Percentiles rank a stretch among this genome's conserved stretches.
Evolutionary conservation across 1,140 invertebrate genomes (phyloP).

Genomic region (Neodiprion fabricii): DNA sequence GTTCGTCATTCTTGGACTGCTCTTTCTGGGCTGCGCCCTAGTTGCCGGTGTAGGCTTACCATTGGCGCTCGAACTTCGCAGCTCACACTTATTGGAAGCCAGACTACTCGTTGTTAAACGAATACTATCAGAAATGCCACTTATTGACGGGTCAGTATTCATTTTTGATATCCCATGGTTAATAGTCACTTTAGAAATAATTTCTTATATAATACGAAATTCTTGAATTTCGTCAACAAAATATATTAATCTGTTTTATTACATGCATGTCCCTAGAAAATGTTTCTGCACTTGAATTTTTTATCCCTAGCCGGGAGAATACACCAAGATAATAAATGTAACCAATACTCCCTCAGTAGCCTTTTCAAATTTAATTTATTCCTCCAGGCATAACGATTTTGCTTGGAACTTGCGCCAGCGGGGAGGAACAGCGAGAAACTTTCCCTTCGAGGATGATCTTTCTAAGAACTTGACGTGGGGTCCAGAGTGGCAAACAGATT

Average conservation of each 20-base stretch:
- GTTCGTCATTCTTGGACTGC: conserved; percentile 51
- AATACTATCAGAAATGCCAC: conserved; percentile 63
- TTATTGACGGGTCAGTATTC: conserved; percentile 60
- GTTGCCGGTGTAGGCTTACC: conserved; percentile 62
- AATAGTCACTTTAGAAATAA: too few relatives aligned
- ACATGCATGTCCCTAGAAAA: too few relatives aligned
- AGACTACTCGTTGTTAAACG: conserved; percentile 65
- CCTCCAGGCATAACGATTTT: conserved; percentile 76
- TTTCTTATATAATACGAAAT: too few relatives aligned
- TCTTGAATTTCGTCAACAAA: too few relatives aligned
- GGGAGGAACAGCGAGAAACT: conserved; percentile 72
- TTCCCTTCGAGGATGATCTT: conserved; percentile 75
- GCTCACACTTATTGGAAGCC: conserved; percentile 65
- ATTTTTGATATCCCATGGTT: too few relatives aligned
- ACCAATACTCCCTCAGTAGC: too few relatives aligned
- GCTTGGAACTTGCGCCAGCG: conserved; percentile 84
- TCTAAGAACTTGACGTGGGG: conserved; percentile 55
- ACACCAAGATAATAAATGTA: too few relatives aligned
- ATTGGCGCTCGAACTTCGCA: conserved; percentile 64
- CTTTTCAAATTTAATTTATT: background rate
- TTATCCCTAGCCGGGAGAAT: background rate
- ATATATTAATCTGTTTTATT: too few relatives aligned
- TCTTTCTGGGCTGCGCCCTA: conserved; percentile 56
- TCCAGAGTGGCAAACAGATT: conserved; percentile 64
- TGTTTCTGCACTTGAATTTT: too few relatives aligned